Percentiles rank a stretch among this genome's conserved stretches.
These are phyloP conservation scores for Conops quadrifasciatus DNA, from an alignment of 2,888 invertebrate genomes.

Conservation along the genomic window DNA sequence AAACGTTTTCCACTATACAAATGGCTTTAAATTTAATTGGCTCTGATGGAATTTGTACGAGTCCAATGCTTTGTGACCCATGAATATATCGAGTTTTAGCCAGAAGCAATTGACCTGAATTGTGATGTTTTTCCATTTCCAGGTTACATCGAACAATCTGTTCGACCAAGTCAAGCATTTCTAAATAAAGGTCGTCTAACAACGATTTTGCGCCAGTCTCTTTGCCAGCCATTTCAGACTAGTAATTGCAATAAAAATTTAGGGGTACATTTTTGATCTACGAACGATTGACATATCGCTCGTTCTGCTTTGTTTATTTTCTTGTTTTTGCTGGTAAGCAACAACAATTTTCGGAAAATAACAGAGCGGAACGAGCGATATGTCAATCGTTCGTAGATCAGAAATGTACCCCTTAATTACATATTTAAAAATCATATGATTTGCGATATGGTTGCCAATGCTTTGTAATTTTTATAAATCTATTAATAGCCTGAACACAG, in stretches of 20 bases:
- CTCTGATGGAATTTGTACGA: slow-evolving; percentile 74
- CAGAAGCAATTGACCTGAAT: slow-evolving; percentile 65
- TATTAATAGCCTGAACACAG: too few species aligned
- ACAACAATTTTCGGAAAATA: too few species aligned
- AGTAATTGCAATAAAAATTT: background rate
- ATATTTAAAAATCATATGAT: too few species aligned
- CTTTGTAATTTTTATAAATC: too few species aligned
- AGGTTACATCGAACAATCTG: slow-evolving; percentile 75
- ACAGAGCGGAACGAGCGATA: too few species aligned
- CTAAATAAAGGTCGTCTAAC: slow-evolving; percentile 75
- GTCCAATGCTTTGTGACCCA: slow-evolving; percentile 77
- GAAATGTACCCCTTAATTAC: too few species aligned
- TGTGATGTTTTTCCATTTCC: slow-evolving; percentile 74
- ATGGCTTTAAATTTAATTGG: slow-evolving; percentile 67
- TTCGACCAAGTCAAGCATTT: slow-evolving; percentile 77
- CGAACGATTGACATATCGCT: too few species aligned
- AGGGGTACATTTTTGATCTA: too few species aligned
- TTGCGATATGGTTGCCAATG: too few species aligned
- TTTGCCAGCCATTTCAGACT: slow-evolving; percentile 33
- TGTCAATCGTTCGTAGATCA: too few species aligned
- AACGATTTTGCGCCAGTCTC: slow-evolving; percentile 61
- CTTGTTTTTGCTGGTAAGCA: too few species aligned
- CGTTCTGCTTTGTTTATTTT: too few species aligned
- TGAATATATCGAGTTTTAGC: slow-evolving; percentile 83
- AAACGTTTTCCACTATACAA: slow-evolving; percentile 58